Evolutionary conservation across 1,140 invertebrate genomes (phyloP).

Genomic region (Coptotermes formosanus): DNA sequence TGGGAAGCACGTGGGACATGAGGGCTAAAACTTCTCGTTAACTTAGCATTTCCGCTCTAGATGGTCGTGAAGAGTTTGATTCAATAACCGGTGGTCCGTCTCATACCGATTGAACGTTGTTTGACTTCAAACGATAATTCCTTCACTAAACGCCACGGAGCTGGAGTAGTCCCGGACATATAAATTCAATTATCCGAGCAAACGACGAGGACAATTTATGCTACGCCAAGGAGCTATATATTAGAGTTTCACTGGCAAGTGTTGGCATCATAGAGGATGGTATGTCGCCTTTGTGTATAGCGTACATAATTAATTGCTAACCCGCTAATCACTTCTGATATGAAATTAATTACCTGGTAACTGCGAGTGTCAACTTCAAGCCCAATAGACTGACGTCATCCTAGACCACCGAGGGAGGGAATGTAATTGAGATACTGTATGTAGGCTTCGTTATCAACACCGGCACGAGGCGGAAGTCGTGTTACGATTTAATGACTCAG

Average conservation of each 20-base stretch:
- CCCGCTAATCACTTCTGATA: neutral
- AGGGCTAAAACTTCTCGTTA: no score
- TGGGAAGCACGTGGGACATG: no score
- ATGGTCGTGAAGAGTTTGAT: no score
- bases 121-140: no score
- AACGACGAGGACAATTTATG: neutral
- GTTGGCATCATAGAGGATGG: neutral
- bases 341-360: neutral
- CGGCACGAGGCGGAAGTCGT: neutral
- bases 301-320: neutral
- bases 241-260: neutral
- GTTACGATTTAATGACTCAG: neutral
- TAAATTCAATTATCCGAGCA: neutral
- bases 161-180: neutral
- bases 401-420: neutral
- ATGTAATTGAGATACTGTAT: neutral
- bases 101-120: no score
- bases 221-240: neutral
- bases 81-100: no score
- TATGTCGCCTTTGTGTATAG: neutral
- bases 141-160: no score
- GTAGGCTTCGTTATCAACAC: neutral
- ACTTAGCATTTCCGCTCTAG: no score
- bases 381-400: neutral
- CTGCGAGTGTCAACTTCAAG: neutral